Conservation (phyloP, 2,113 vertebrate genomes). For the Casuarius casuarius region DNA sequence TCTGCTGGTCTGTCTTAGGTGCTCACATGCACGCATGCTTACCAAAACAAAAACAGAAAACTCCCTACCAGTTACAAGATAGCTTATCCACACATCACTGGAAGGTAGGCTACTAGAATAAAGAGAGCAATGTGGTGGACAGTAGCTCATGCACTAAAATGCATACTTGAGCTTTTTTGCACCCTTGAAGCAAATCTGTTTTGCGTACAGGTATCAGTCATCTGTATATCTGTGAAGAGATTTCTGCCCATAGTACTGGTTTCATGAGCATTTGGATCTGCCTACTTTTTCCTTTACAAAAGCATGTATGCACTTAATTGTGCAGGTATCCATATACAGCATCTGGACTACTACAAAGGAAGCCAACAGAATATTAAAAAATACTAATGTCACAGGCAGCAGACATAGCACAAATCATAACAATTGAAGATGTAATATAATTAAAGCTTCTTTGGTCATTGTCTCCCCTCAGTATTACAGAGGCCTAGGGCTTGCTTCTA, state of each 20-base stretch:
- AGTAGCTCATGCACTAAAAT: neutral
- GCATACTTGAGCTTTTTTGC: neutral
- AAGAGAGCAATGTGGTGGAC: neutral
- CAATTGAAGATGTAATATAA: neutral
- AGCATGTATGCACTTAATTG: accelerated
- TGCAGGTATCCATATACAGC: neutral
- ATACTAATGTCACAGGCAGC: neutral
- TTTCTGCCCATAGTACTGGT: neutral
- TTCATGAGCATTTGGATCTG: neutral
- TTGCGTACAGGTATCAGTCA: neutral
- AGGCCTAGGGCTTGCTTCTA: neutral
- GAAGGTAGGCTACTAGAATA: neutral
- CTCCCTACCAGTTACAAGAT: neutral
- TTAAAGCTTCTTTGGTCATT: neutral
- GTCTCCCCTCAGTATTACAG: neutral
- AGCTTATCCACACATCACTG: neutral
- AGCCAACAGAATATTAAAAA: neutral
- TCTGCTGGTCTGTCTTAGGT: neutral
- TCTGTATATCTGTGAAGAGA: neutral
- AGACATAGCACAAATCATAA: neutral
- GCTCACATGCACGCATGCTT: neutral
- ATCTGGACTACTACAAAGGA: neutral
- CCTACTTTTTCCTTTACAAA: neutral
- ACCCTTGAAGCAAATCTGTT: neutral
- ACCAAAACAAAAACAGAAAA: neutral